A percentile compares a stretch with the other conserved stretches of the same genome.
phyloP scores from a whole-genome alignment of 2,113 vertebrate genomes.

The Barbus barbus region DNA sequence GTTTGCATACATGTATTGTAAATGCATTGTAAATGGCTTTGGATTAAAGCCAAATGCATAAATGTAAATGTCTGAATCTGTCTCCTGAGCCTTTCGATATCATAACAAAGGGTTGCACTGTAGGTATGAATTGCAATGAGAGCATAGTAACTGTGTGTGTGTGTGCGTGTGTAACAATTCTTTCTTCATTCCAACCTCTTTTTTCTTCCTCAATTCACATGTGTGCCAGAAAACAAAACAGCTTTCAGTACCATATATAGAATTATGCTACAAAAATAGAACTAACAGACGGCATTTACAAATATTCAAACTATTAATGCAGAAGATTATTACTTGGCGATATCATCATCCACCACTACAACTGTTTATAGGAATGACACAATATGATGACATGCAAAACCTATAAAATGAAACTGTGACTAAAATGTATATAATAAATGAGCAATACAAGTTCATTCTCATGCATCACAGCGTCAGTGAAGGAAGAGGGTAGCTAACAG shows the following conservation, averaged over 20 bases:
- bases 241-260: slow-evolving; percentile 54
- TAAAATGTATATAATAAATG: neutral
- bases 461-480: neutral
- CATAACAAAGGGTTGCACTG: slow-evolving; percentile 14
- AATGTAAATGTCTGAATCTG: too few species aligned
- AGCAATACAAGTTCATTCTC: neutral
- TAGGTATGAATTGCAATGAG: slow-evolving; percentile 1
- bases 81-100: neutral
- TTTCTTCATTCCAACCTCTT: slow-evolving; percentile 5
- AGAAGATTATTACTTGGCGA: neutral
- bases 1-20: too few species aligned
- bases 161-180: slow-evolving; percentile 6
- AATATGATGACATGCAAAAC: slow-evolving; percentile 5
- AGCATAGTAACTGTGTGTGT: neutral
- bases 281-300: slow-evolving; percentile 12
- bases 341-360: slow-evolving; percentile 13
- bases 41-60: neutral
- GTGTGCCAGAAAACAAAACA: slow-evolving; percentile 31
- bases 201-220: slow-evolving; percentile 33
- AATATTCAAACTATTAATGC: neutral
- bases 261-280: slow-evolving; percentile 29
- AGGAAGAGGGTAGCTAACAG: slow-evolving; percentile 9
- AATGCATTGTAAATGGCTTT: neutral
- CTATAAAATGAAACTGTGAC: neutral
- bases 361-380: slow-evolving; percentile 20